Evolutionary conservation across 64 coral and sea anemone genomes (phyloP).

Genomic region (Montipora efflorescens): DNA sequence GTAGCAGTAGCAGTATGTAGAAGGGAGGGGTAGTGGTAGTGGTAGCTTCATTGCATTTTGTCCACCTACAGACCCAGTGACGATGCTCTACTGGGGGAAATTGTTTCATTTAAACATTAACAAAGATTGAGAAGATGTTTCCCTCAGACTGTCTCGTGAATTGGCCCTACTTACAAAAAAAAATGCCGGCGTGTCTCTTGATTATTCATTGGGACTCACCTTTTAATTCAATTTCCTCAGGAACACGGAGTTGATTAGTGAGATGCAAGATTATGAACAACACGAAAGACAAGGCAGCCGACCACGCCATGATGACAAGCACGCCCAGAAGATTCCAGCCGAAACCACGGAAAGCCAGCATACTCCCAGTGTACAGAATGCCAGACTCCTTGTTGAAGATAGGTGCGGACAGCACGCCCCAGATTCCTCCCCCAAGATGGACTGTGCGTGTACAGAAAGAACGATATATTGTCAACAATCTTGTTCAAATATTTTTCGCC

Average conservation of each 20-base stretch:
- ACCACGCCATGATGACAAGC: slow-evolving; percentile 77
- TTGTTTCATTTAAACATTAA: no score
- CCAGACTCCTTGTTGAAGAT: slow-evolving; percentile 80
- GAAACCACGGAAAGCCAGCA: slow-evolving; percentile 60
- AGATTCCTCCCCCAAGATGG: slow-evolving; percentile 89
- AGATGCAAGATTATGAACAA: slow-evolving; percentile 70
- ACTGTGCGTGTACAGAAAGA: slow-evolving; percentile 41
- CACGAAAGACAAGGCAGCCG: slow-evolving; percentile 48
- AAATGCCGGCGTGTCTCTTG: no score
- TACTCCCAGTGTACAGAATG: slow-evolving; percentile 67
- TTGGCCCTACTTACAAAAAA: no score
- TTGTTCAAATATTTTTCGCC: no score
- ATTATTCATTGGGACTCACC: slow-evolving; percentile 20
- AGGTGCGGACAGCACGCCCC: slow-evolving; percentile 81
- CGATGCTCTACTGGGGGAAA: no score
- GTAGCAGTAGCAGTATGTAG: no score
- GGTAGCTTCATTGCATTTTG: no score
- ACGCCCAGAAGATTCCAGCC: slow-evolving; percentile 89
- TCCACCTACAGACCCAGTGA: no score
- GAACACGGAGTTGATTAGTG: slow-evolving; percentile 53
- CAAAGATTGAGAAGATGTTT: no score
- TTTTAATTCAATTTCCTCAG: slow-evolving; percentile 80
- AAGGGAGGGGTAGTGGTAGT: no score
- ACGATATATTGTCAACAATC: not conserved
- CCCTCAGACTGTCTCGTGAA: no score